Evolutionary conservation across 2,797 vertebrate genomes (phyloP), one percentile per base, ranked within the genome.

Genomic region (Rhinatrema bivittatum): DNA sequence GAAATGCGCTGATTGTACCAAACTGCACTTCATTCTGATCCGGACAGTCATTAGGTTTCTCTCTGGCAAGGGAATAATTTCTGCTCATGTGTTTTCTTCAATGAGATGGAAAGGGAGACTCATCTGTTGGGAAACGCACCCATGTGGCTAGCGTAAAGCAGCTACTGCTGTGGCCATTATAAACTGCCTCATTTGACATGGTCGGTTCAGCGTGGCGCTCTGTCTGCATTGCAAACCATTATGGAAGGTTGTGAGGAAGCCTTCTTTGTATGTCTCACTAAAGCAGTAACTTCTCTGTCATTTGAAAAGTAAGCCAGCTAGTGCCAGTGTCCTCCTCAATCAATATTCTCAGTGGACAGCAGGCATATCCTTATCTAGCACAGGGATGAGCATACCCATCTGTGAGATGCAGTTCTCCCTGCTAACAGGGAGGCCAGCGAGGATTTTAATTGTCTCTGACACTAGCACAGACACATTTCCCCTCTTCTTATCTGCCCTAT

Each of bases 281-380:
- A 77, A 81, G 79, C 71, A 68, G 80, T 76, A 76, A 66, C 65
- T 79, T 72, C 52, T 53, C 49, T 62, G 51, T 71, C 67, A 53
- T 56, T 42, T 50, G 40, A 51, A 67, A 67, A 62, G 37, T 56
- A 62, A 65, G 42, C 47, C 36, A 55, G 51, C 59, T 66, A 20
- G 57, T 64, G 43, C 53, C 48, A 35, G 32, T 56, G 65, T 62
- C 70, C 55, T 74, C 68, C 50, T 60, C 53, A 70, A 81, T 81
- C 78, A 73, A 60, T 76, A 77, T 63, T 55, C 60, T 47, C 30
- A 57, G 64, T 50, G 50, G 53, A 39, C n/a, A 54, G 53, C 57
- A 68, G 78, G 60, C 39, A 25, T 62, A 64, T 66, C 69, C 55
- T 60, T 43, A 56, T 69, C 53, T 65, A 72, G 60, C 54, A 14